Evolutionary conservation across 1,140 invertebrate genomes (phyloP).

Genomic region (Propsilocerus akamusi): DNA sequence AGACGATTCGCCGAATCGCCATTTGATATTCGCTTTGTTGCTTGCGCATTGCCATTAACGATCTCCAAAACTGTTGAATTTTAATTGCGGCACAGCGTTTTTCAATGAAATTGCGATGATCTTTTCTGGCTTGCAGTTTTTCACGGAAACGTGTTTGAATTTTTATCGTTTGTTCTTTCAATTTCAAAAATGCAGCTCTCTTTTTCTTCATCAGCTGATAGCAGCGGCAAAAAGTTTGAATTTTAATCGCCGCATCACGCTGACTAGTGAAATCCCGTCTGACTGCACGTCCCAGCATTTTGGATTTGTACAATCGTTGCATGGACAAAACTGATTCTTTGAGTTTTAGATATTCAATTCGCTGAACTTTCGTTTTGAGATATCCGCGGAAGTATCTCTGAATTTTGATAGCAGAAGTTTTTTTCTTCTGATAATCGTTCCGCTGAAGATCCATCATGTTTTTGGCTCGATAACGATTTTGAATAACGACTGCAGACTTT

Average conservation of each 20-base stretch:
- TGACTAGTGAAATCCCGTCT: constrained; percentile 3
- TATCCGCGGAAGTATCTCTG: too few relatives aligned
- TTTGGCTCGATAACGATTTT: constrained; percentile 27
- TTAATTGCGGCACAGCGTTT: constrained; percentile 15
- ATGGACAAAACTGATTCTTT: constrained; percentile 9
- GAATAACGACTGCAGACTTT: constrained; percentile 24
- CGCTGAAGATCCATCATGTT: constrained; percentile 14
- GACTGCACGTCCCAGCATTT: too few relatives aligned
- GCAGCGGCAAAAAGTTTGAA: constrained; percentile 28
- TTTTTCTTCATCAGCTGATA: constrained; percentile 18
- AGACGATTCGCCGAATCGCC: constrained; percentile 11
- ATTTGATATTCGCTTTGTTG: constrained; percentile 17
- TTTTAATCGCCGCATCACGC: constrained; percentile 14
- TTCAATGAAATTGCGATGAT: constrained; percentile 16
- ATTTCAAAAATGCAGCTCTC: constrained; percentile 10
- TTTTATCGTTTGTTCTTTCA: constrained; percentile 8
- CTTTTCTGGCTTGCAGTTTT: constrained; percentile 20
- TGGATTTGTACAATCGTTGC: constrained; percentile 13
- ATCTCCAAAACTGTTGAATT: constrained; percentile 27
- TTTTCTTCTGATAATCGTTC: not conserved
- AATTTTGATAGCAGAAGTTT: not conserved
- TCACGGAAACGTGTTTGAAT: constrained; percentile 23
- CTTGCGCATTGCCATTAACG: constrained; percentile 13
- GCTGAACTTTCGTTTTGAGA: constrained; percentile 5
- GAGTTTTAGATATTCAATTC: constrained; percentile 8